Evolutionary conservation across 2,888 invertebrate genomes (phyloP).

Genomic region (Melinaea menophilus): DNA sequence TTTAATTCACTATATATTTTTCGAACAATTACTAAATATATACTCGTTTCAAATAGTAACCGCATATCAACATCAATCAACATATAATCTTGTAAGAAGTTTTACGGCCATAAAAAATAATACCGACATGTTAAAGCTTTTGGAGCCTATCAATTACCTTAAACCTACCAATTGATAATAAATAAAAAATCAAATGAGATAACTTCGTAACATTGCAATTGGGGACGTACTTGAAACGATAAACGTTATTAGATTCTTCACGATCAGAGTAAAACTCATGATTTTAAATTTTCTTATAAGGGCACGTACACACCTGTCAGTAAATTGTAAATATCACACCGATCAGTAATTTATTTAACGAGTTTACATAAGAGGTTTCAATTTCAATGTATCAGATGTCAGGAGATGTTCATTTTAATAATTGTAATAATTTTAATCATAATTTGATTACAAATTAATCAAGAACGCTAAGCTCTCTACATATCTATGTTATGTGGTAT

Average conservation of each 20-base stretch:
- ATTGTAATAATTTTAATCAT: background rate
- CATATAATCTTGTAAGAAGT: background rate
- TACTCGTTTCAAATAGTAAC: too few relatives aligned
- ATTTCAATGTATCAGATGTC: background rate
- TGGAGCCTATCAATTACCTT: background rate
- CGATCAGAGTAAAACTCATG: slow-evolving; percentile 11
- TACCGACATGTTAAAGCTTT: background rate
- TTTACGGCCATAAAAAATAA: background rate
- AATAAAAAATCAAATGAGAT: slow-evolving; percentile 16
- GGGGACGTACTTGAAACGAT: slow-evolving; percentile 19
- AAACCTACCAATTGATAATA: slow-evolving; percentile 1
- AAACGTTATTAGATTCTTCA: slow-evolving; percentile 20
- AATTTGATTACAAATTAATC: too few relatives aligned
- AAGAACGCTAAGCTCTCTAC: too few relatives aligned
- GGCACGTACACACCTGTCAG: slow-evolving; percentile 9
- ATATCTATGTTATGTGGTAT: too few relatives aligned
- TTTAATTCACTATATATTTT: too few relatives aligned
- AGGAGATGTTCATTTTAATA: background rate
- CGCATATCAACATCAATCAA: too few relatives aligned
- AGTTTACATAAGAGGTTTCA: background rate
- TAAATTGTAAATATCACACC: slow-evolving; percentile 10
- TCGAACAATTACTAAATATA: too few relatives aligned
- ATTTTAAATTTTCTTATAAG: slow-evolving; percentile 13
- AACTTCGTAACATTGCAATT: slow-evolving; percentile 22
- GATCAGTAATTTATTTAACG: background rate